Conservation (phyloP, 2,113 vertebrate genomes). For the Verasper variegatus region DNA sequence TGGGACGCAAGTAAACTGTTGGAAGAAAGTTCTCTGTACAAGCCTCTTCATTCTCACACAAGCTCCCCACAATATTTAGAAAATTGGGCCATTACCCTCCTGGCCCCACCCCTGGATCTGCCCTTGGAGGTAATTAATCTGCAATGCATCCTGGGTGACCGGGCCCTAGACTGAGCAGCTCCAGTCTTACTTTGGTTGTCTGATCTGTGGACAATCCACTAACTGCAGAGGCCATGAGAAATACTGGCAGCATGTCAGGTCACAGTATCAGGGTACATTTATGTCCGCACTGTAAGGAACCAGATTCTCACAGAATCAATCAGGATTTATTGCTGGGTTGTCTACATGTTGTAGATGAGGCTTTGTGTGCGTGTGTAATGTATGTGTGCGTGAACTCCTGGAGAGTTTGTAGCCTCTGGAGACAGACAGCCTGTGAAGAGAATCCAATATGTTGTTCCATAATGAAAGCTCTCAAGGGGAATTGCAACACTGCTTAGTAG, state of each 20-base stretch:
- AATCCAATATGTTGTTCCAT: constrained; percentile 80
- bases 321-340: constrained; percentile 47
- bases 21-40: no score
- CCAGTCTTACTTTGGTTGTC: not conserved
- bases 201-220: not conserved
- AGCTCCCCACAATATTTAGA: no score
- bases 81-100: no score
- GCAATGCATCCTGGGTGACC: not conserved
- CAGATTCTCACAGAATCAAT: constrained; percentile 40
- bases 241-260: not conserved
- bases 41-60: no score
- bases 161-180: not conserved
- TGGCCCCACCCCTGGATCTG: no score
- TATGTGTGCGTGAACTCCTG: constrained; percentile 29
- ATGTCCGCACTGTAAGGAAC: constrained; percentile 17
- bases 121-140: no score
- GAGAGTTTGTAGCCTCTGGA: constrained; percentile 52
- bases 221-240: constrained; percentile 11
- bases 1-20: no score
- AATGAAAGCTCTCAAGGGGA: constrained; percentile 79
- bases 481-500: constrained; percentile 73
- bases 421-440: constrained; percentile 67
- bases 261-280: constrained; percentile 9
- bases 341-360: constrained; percentile 40
- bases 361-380: constrained; percentile 6